Evolutionary conservation across 1,140 invertebrate genomes (phyloP), one percentile per base, ranked within the genome.

Genomic region (Pseudomyrmex pallidus): DNA sequence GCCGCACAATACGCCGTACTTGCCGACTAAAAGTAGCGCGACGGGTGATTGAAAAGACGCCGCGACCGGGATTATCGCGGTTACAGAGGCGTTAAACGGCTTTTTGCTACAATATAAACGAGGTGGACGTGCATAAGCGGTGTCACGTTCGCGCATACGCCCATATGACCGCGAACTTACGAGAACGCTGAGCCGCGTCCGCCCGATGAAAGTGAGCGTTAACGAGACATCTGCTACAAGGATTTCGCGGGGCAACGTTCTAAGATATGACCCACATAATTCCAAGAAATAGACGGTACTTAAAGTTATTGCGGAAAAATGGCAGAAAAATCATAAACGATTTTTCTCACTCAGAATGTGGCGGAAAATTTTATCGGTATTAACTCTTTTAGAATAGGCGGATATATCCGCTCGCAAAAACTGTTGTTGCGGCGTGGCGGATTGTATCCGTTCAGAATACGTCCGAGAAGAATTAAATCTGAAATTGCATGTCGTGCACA

Each of bases 51-150:
- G 50, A 17, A 78, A 78, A 56, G 64, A 59, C 44, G 52, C 35
- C 35, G 63, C 48, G 50, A 17, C 35, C n/a, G 35, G 35, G 15
- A 68, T 70, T 46, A 59, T 70, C 54, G 17, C 44, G 44, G 54
- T 70, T 78, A 70, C 54, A 70, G 67, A 77, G 25, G 76, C 20
- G 64, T 78, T 78, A 70, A 70, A 68, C 52, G 15, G 20, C 44
- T 78, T 78, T 78, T 78, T 78, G 44, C 64, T 48, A 25, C 12
- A 48, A 70, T 70, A 20, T 50, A 68, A 78, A 78, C 35, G 20
- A 78, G 52, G 2, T 67, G 5, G 64, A 48, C 50, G 15, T n/a
- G 64, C 35, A 20, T 15, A 20, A 3, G 12, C 8, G 17, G 48
- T 13, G 15, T 78, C 35, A 48, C 44, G 35, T 46, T 68, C 35